A percentile compares a stretch with the other conserved stretches of the same genome.
phyloP scores from a whole-genome alignment of 2,888 invertebrate species.

The Deilephila elpenor region DNA sequence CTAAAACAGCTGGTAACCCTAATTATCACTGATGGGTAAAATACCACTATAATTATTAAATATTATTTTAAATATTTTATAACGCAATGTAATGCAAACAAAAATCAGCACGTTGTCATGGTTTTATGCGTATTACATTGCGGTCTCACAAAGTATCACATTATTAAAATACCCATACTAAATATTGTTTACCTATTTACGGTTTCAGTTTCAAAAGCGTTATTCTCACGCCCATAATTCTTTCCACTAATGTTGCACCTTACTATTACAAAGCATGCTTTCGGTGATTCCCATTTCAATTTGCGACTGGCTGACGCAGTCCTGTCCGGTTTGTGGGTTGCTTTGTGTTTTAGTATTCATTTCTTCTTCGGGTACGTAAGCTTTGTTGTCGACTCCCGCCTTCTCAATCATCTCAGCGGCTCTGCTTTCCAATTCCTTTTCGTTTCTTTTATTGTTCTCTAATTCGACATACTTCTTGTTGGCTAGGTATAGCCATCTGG shows the following conservation, averaged over 20 bases:
- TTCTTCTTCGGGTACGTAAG: constrained; percentile 73
- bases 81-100: too few species aligned
- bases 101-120: too few species aligned
- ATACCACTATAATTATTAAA: too few species aligned
- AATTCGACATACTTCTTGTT: constrained; percentile 82
- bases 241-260: constrained; percentile 52
- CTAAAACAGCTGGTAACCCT: too few species aligned
- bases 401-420: constrained; percentile 52
- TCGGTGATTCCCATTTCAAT: constrained; percentile 76
- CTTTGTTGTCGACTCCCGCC: constrained; percentile 73
- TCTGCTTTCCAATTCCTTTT: constrained; percentile 51
- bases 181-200: too few species aligned
- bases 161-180: too few species aligned
- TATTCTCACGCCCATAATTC: neutral
- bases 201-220: too few species aligned
- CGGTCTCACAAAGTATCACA: too few species aligned
- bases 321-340: constrained; percentile 45
- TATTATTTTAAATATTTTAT: too few species aligned
- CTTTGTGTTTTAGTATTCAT: constrained; percentile 52
- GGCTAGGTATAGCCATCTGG: constrained; percentile 88
- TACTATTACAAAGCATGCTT: constrained; percentile 72
- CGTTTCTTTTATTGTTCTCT: constrained; percentile 44
- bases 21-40: too few species aligned
- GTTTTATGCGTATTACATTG: too few species aligned
- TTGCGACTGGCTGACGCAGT: constrained; percentile 64